These are phyloP conservation scores for Phrynocephalus vlangalii DNA, from an alignment of 2,797 vertebrate species.

Conservation along the genomic window DNA sequence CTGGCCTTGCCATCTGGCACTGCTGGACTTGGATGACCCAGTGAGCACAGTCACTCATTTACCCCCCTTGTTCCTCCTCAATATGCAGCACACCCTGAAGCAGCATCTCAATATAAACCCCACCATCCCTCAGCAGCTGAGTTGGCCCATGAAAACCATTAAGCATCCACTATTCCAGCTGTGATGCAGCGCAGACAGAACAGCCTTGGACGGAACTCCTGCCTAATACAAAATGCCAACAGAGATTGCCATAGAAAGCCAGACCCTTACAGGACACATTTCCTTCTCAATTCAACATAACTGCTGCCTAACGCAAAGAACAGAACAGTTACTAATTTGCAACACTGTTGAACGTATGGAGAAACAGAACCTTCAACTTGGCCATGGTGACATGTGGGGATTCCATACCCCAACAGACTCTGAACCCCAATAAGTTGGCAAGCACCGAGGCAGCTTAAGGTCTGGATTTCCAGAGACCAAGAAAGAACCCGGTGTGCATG, in stretches of 20 bases:
- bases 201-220: not conserved
- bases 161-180: not conserved
- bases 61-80: not conserved
- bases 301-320: not conserved
- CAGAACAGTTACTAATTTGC: not conserved
- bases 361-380: not conserved
- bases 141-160: not conserved
- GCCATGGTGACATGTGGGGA: no score
- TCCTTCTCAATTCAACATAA: not conserved
- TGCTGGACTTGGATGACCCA: constrained; percentile 12
- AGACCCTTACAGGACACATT: not conserved
- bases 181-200: not conserved
- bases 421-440: no score
- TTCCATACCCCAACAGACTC: no score
- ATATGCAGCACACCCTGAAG: not conserved
- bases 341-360: not conserved
- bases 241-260: no score
- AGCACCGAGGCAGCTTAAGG: no score
- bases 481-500: no score
- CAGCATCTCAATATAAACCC: constrained; percentile 44
- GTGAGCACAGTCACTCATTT: constrained; percentile 47
- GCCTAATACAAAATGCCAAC: no score
- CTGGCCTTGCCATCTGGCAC: constrained; percentile 31
- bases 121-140: not conserved
- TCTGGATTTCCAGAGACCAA: no score